Evolutionary conservation across 1,140 invertebrate species (phyloP).

Genomic region (Drosophila micromelanica): DNA sequence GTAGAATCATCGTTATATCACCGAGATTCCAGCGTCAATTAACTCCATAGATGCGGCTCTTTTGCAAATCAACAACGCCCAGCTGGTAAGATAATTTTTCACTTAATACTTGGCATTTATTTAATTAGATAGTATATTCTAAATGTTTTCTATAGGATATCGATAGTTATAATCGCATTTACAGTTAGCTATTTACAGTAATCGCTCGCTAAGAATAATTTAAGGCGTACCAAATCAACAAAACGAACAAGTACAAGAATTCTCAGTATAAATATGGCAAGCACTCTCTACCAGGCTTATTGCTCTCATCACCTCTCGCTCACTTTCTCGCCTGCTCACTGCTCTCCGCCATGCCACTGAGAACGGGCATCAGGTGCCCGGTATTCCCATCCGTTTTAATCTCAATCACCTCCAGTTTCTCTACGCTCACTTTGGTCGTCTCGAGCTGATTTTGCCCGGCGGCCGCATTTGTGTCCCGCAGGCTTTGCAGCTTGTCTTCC

Average conservation of each 20-base stretch:
- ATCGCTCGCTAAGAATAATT: constrained; percentile 77
- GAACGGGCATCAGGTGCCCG: constrained; percentile 74
- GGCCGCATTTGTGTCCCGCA: constrained; percentile 60
- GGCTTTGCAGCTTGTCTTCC: constrained; percentile 59
- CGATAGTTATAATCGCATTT: constrained; percentile 49
- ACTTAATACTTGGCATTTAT: constrained; percentile 69
- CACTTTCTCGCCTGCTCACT: constrained; percentile 28
- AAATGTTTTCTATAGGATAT: constrained; percentile 51
- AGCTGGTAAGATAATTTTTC: constrained; percentile 47
- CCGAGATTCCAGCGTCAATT: constrained; percentile 40
- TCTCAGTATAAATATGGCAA: constrained; percentile 81
- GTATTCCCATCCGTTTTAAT: constrained; percentile 79
- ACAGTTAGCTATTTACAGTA: constrained; percentile 75
- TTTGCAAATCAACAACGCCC: constrained; percentile 26
- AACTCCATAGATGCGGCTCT: constrained; percentile 31
- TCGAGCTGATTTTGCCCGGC: constrained; percentile 43
- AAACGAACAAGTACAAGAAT: constrained; percentile 38
- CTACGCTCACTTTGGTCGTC: constrained; percentile 73
- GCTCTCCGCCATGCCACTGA: constrained; percentile 31
- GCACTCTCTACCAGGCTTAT: constrained; percentile 42
- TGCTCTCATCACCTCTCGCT: constrained; percentile 9
- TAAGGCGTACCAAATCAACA: constrained; percentile 50
- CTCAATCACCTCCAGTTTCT: constrained; percentile 83
- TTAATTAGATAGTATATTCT: constrained; percentile 43
- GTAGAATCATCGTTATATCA: constrained; percentile 37